These are phyloP conservation scores for Myocastor coypus DNA, from an alignment of 2,113 vertebrate genomes.

Conservation along the genomic window DNA sequence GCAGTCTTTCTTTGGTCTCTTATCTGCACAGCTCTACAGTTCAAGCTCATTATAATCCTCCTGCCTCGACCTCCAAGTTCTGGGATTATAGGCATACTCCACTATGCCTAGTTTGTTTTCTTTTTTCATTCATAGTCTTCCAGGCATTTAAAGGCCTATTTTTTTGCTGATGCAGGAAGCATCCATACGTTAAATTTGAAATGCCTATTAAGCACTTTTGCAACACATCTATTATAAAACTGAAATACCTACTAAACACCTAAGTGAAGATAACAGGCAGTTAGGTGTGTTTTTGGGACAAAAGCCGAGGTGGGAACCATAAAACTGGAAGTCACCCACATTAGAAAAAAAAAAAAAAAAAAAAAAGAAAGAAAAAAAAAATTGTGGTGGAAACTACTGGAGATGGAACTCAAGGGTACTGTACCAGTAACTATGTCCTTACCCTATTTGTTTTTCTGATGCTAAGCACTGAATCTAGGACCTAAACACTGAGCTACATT, in stretches of 20 bases:
- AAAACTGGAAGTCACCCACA: background rate
- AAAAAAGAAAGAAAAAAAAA: background rate
- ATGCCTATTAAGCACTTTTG: background rate
- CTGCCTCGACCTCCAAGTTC: background rate
- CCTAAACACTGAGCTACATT: background rate
- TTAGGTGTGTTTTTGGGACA: background rate
- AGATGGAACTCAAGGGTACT: background rate
- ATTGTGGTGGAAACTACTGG: background rate
- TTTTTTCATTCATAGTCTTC: background rate
- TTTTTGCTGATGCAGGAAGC: background rate
- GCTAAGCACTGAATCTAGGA: background rate
- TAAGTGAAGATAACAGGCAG: background rate
- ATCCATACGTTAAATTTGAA: constrained; percentile 4
- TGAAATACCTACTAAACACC: background rate
- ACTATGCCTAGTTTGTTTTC: background rate
- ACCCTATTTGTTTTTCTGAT: background rate
- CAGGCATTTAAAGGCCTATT: background rate
- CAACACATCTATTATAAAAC: too few relatives aligned
- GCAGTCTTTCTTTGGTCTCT: too few relatives aligned
- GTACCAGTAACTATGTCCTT: background rate
- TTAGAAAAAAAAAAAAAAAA: background rate
- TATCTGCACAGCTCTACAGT: background rate
- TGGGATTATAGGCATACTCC: background rate
- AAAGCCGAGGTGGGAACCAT: background rate
- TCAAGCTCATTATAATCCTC: background rate